These are phyloP conservation scores for Indicator indicator DNA, from an alignment of 2,113 vertebrate genomes.

Conservation along the genomic window DNA sequence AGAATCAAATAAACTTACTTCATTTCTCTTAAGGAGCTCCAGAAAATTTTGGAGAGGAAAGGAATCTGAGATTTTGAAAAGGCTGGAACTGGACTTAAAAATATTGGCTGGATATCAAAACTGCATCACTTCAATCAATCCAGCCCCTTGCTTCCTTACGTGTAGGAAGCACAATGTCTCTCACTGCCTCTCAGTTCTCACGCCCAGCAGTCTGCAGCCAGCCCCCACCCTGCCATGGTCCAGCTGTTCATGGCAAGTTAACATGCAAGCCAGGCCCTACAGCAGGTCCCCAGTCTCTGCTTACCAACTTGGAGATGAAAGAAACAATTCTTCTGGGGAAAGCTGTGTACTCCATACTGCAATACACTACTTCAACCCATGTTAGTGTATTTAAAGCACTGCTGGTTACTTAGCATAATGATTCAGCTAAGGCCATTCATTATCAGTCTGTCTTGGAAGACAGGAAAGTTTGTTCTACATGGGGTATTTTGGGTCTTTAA, in stretches of 20 bases:
- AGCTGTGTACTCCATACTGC: neutral
- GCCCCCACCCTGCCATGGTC: neutral
- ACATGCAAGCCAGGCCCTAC: constrained; percentile 14
- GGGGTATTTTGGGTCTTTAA: constrained; percentile 26
- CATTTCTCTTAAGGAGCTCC: neutral
- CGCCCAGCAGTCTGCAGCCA: neutral
- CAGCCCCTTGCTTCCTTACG: neutral
- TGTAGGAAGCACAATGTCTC: no score
- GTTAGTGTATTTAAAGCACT: constrained; percentile 41
- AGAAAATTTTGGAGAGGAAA: neutral
- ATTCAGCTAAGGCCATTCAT: constrained; percentile 47
- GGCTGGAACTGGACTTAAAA: neutral
- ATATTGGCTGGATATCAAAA: neutral
- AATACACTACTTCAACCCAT: neutral
- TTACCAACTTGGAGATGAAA: constrained; percentile 13
- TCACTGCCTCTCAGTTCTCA: neutral
- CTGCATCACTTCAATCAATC: neutral
- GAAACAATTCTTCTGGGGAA: neutral
- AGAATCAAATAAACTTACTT: neutral
- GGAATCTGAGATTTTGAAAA: neutral
- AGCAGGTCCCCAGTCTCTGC: neutral
- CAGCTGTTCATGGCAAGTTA: neutral
- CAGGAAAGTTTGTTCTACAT: constrained; percentile 19
- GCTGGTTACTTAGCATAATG: constrained; percentile 53
- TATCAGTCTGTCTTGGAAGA: constrained; percentile 42